Percentiles rank a stretch among this genome's conserved stretches.
These are phyloP conservation scores for Tragelaphus eurycerus DNA, from an alignment of 2,797 vertebrate genomes.

Conservation along the genomic window DNA sequence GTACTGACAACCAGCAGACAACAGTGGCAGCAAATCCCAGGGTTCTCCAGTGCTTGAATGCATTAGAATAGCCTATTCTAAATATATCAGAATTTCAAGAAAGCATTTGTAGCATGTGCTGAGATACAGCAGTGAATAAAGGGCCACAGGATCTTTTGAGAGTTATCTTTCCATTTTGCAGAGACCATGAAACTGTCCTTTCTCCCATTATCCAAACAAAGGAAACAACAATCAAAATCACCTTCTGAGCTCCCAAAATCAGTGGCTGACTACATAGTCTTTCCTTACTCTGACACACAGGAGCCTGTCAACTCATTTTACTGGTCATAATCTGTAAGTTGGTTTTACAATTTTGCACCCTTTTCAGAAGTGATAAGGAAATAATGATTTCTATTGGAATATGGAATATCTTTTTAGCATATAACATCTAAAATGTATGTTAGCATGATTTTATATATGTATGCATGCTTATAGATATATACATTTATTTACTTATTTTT, in stretches of 20 bases:
- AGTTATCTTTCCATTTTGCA: neutral
- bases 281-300: neutral
- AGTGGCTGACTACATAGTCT: neutral
- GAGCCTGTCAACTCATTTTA: neutral
- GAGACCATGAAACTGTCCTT: neutral
- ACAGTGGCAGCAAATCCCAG: neutral
- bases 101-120: neutral
- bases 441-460: neutral
- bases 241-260: neutral
- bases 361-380: neutral
- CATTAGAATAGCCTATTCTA: neutral
- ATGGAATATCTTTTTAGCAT: neutral
- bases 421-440: neutral
- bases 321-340: neutral
- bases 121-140: neutral
- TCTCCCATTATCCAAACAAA: neutral
- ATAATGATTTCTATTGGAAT: neutral
- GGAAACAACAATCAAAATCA: neutral
- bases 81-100: neutral
- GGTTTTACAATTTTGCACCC: neutral
- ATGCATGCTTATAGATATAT: neutral
- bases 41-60: neutral
- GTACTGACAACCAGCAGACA: neutral
- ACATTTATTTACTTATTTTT: neutral
- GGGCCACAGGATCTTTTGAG: neutral